Evolutionary conservation across 2,797 vertebrate genomes (phyloP), one percentile per base, ranked within the genome.

Genomic region (Neoniphon sammara): DNA sequence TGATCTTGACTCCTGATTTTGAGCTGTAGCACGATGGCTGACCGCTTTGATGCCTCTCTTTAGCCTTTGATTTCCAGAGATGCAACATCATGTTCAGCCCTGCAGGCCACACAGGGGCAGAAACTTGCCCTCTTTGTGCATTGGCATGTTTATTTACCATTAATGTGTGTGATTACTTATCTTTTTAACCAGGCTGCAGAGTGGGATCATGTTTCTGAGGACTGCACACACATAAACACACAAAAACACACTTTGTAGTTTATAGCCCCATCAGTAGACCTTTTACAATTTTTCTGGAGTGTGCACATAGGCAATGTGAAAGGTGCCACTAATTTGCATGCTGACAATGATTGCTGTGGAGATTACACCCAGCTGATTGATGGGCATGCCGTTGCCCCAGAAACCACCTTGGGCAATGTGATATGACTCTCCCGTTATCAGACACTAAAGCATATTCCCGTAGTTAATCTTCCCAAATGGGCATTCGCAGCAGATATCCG

Each of bases 291-390:
- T 75, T 55, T 25, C 70, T 65, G 36, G 25, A 36, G 11, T 80
- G 82, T 67, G 79, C 80, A 73, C 65, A 31, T 69, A 52, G 65
- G 57, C 75, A 10, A 42, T 34, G 64, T 68, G 72, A 89, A 87
- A 90, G 84, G 88, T 86, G 84, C 66, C 78, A 69, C 81, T 87
- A 77, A 94, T 94, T 93, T 93, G 86, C 87, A 92, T 92, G 90
- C 87, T 78, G 86, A 83, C 86, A 86, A 89, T 66, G 82, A 88
- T 91, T 86, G 81, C 75, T 54, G 20, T 68, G 49, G 70, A 90
- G 89, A 92, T 93, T 92, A 90, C 87, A 87, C 62, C 39, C 39
- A 20, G 67, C 82, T 93, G 93, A 93, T 92, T 92, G 91, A 93
- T 94, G 90, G 87, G 81, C 83, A 74, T 52, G 76, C 81, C 42